Conservation (phyloP, 2,113 vertebrate genomes). For the Lethenteron reissneri region DNA sequence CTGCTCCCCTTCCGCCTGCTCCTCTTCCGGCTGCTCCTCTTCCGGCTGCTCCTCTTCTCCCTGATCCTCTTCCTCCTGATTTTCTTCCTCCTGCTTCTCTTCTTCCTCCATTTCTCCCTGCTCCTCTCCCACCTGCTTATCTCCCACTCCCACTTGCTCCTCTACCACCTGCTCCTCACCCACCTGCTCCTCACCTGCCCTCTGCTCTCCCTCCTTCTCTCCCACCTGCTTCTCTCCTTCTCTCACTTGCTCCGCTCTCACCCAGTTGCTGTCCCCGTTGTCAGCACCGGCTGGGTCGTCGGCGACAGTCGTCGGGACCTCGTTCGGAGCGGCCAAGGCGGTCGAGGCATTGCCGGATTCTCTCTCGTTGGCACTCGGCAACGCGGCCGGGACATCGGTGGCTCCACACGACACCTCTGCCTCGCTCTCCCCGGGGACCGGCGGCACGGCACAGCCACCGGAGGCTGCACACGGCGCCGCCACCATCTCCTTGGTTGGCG, state of each 20-base stretch:
- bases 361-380: no score
- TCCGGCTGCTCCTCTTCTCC: neutral
- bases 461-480: no score
- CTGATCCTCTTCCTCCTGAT: neutral
- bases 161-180: neutral
- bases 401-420: no score
- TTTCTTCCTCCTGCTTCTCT: neutral
- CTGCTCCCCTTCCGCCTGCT: neutral
- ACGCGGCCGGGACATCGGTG: no score
- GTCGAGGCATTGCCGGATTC: no score
- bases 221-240: slow-evolving; percentile 8
- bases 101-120: neutral
- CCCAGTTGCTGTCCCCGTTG: neutral
- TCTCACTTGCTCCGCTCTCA: neutral
- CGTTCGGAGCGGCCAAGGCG: no score
- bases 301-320: no score
- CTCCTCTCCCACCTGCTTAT: neutral
- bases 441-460: no score
- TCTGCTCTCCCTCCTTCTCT: slow-evolving; percentile 7
- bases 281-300: no score
- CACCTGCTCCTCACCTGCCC: neutral
- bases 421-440: no score
- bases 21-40: neutral
- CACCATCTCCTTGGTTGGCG: no score
- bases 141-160: neutral